Conservation (phyloP, 2,888 invertebrate species). For the Dendrolimus houi region DNA sequence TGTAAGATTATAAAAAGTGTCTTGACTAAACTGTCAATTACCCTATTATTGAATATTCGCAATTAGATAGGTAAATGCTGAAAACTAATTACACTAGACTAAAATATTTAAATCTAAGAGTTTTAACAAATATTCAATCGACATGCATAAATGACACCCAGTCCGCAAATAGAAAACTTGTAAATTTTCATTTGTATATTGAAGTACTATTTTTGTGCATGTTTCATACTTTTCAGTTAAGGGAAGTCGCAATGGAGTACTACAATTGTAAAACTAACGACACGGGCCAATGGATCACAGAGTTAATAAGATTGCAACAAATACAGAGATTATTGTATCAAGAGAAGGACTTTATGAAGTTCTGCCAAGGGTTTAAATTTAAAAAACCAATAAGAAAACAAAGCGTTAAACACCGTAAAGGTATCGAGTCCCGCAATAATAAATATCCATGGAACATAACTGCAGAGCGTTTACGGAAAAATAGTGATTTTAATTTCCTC, state of each 20-base stretch:
- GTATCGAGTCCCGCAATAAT: slow-evolving; percentile 50
- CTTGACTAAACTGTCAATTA: too few relatives aligned
- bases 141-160: too few relatives aligned
- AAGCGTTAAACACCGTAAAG: slow-evolving; percentile 32
- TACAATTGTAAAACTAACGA: slow-evolving; percentile 79
- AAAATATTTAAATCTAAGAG: too few relatives aligned
- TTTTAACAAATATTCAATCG: too few relatives aligned
- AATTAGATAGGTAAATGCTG: too few relatives aligned
- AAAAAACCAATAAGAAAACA: slow-evolving; percentile 36
- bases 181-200: too few relatives aligned
- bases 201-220: too few relatives aligned
- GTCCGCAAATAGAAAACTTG: too few relatives aligned
- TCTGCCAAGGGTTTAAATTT: slow-evolving; percentile 50
- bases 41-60: too few relatives aligned
- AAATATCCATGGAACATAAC: slow-evolving; percentile 62
- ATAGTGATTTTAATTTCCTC: slow-evolving; percentile 42
- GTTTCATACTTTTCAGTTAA: slow-evolving; percentile 66
- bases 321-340: slow-evolving; percentile 59
- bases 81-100: too few relatives aligned
- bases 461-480: slow-evolving; percentile 45
- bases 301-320: slow-evolving; percentile 57
- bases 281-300: slow-evolving; percentile 55
- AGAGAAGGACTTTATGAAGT: slow-evolving; percentile 47
- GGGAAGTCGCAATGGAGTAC: slow-evolving; percentile 84
- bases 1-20: too few relatives aligned